Conservation (phyloP, 2,797 vertebrate species). For the Zenarchopterus dispar region DNA sequence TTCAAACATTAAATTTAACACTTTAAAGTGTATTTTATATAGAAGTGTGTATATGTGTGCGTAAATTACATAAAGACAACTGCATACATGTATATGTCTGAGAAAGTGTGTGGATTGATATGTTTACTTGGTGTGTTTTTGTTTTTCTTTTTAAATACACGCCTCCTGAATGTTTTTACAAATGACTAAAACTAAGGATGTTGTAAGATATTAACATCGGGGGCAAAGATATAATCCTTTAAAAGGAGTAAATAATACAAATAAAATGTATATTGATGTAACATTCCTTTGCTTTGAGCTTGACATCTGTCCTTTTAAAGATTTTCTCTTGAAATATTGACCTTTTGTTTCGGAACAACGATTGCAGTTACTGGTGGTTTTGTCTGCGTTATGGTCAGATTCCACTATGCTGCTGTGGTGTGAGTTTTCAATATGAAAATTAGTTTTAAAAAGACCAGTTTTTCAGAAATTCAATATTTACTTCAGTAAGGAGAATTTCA, state of each 20-base stretch:
- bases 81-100: conserved; percentile 81
- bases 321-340: too few relatives aligned
- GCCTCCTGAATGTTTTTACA: conserved; percentile 86
- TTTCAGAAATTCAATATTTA: too few relatives aligned
- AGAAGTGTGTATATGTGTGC: conserved; percentile 82
- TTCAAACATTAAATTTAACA: conserved; percentile 72
- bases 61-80: conserved; percentile 77
- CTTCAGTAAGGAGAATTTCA: conserved; percentile 1
- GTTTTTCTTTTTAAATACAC: conserved; percentile 75
- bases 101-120: conserved; percentile 78
- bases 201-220: conserved; percentile 77
- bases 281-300: conserved; percentile 4
- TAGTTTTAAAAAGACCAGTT: too few relatives aligned
- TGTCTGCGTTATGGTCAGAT: too few relatives aligned
- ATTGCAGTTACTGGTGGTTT: too few relatives aligned
- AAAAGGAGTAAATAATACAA: conserved; percentile 77
- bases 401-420: too few relatives aligned
- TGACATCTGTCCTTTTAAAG: too few relatives aligned
- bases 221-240: conserved; percentile 72
- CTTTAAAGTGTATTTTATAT: conserved; percentile 85
- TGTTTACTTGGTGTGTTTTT: conserved; percentile 78
- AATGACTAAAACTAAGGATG: conserved; percentile 78
- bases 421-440: too few relatives aligned
- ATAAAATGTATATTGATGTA: conserved; percentile 81
- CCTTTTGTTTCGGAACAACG: too few relatives aligned